phyloP scores from a whole-genome alignment of 1,140 invertebrate species.

The Araneus ventricosus region DNA sequence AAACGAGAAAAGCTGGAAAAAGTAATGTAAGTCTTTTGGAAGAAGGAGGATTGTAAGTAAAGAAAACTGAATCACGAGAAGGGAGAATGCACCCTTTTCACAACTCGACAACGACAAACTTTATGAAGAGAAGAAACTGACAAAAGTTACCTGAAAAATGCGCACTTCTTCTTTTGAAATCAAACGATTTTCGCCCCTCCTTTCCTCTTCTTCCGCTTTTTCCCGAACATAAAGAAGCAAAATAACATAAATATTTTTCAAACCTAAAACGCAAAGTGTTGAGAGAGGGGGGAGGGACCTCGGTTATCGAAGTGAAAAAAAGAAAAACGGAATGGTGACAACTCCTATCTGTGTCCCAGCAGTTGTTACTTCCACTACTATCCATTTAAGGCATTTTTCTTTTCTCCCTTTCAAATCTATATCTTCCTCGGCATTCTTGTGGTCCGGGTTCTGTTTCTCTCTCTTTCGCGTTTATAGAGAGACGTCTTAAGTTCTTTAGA shows the following conservation, averaged over 20 bases:
- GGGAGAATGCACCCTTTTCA: neutral
- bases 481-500: conserved; percentile 59
- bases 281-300: neutral
- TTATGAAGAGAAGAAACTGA: conserved; percentile 30
- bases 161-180: conserved; percentile 14
- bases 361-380: conserved; percentile 47
- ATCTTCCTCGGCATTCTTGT: conserved; percentile 55
- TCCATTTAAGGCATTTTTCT: conserved; percentile 65
- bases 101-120: conserved; percentile 9
- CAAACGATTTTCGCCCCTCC: conserved; percentile 2
- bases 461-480: conserved; percentile 36
- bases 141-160: conserved; percentile 51
- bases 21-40: neutral
- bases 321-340: conserved; percentile 11
- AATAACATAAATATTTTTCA: conserved; percentile 70
- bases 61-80: neutral
- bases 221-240: conserved; percentile 59
- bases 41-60: neutral
- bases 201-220: neutral
- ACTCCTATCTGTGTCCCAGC: conserved; percentile 9
- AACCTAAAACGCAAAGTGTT: neutral
- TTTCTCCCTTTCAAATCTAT: conserved; percentile 63
- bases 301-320: conserved; percentile 59
- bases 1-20: too few species aligned
- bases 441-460: conserved; percentile 2